A percentile compares a stretch with the other conserved stretches of the same genome.
These are phyloP conservation scores for Araneus ventricosus DNA, from an alignment of 1,140 invertebrate genomes.

Conservation along the genomic window DNA sequence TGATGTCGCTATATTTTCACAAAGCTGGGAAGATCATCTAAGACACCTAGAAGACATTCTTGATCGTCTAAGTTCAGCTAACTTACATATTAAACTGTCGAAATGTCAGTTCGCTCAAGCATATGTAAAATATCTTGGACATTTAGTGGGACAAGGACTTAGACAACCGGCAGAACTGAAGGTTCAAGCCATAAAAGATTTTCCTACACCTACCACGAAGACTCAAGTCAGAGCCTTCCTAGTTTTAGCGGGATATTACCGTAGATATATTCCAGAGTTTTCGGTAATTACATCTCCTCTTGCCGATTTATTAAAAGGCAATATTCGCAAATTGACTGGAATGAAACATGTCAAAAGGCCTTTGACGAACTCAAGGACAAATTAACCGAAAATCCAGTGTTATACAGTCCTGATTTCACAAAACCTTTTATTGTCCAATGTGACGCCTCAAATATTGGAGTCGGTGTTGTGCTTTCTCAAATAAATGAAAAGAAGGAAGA, in stretches of 20 bases:
- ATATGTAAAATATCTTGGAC: not conserved
- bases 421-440: not conserved
- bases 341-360: not conserved
- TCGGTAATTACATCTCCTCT: constrained; percentile 10
- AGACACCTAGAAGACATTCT: not conserved
- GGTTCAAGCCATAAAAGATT: not conserved
- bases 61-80: not conserved
- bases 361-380: constrained; percentile 22
- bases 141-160: not conserved
- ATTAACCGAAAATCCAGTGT: not conserved
- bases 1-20: too few species aligned
- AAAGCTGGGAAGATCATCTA: not conserved
- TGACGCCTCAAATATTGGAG: not conserved
- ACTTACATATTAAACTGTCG: not conserved
- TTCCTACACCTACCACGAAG: not conserved
- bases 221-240: constrained; percentile 33
- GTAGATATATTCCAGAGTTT: not conserved
- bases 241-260: not conserved
- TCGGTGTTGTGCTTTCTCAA: constrained; percentile 11
- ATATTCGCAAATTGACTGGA: not conserved
- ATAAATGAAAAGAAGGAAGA: not conserved
- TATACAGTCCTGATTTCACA: constrained; percentile 9
- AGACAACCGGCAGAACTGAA: not conserved
- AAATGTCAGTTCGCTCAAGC: too few species aligned
- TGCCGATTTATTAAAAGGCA: not conserved